Evolutionary conservation across 2,113 vertebrate species (phyloP), one percentile per base, ranked within the genome.

Genomic region (Thermophis baileyi): DNA sequence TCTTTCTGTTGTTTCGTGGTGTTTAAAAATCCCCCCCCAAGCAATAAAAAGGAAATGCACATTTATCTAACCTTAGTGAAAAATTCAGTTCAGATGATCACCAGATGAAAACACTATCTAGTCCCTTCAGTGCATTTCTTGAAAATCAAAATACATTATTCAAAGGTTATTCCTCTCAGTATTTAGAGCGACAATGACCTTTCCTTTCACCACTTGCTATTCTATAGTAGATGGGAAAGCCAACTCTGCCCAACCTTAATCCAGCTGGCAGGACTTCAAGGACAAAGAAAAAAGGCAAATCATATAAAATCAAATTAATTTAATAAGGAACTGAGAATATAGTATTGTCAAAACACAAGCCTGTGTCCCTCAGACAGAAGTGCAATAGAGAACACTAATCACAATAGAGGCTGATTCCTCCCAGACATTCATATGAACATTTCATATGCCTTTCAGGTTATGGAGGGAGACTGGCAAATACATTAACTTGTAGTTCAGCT

Each of bases 261-360:
- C 6, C 89, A 87, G 94, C 91, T 93, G 91, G 92, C 47, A 90
- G 1, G 0, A 4, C 40, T 57, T 30, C 35, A 47, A 24, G 40
- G 11, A 44, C 49, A 49, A 47, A n/a, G 40, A 74, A 91, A 49
- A 88, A 46, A 46, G 25, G 16, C 4, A n/a, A 89, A 3, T 20
- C 46, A 20, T 12, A 57, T 63, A 85, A 85, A 51, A 8, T 60
- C 63, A 44, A 86, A 51, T 93, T 93, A 91, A 93, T 89, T 91
- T 89, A 91, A 89, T 86, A 88, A 49, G 30, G 51, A 14, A 46
- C 30, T 88, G 86, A 89, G 47, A 90, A 51, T 20, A 90, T 49
- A 54, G 22, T 50, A 63, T 89, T n/a, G 69, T 10, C 54, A 63
- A 81, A 86, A 90, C 53, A 85, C 14, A 69, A 92, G 89, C 11